Conservation (phyloP, 1,140 invertebrate species). For the Anthonomus grandis region DNA sequence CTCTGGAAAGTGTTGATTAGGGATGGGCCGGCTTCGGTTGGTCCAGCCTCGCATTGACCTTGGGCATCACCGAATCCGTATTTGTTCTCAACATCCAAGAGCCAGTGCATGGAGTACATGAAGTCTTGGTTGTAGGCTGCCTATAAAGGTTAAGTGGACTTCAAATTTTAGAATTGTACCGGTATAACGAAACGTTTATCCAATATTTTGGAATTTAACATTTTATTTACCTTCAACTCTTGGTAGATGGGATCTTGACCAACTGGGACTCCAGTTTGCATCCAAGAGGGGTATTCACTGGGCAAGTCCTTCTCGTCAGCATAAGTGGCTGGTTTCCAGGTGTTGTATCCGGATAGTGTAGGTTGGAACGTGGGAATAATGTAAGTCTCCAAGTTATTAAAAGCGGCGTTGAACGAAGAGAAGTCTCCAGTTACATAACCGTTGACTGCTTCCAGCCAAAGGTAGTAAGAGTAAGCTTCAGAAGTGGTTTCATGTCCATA, state of each 20-base stretch:
- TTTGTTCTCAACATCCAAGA: conserved; percentile 27
- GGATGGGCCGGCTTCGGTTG: conserved; percentile 16
- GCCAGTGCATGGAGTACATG: conserved; percentile 30
- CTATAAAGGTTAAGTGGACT: too few species aligned
- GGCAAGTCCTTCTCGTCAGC: conserved; percentile 18
- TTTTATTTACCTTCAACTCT: conserved; percentile 16
- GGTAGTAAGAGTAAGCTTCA: conserved; percentile 26
- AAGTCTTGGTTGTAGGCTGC: conserved; percentile 12
- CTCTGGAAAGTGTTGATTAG: conserved; percentile 28
- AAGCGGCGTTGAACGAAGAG: conserved; percentile 20
- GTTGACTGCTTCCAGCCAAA: conserved; percentile 26
- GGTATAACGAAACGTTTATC: too few species aligned
- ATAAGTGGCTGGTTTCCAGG: conserved; percentile 21
- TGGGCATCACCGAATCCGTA: conserved; percentile 24
- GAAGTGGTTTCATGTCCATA: conserved; percentile 32
- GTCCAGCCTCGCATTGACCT: conserved; percentile 24
- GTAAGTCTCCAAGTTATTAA: conserved; percentile 17
- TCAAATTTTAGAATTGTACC: too few species aligned
- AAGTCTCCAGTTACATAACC: conserved; percentile 26
- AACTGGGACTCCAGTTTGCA: conserved; percentile 20
- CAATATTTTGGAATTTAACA: too few species aligned
- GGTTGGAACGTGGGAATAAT: conserved; percentile 23
- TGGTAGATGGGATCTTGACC: conserved; percentile 24
- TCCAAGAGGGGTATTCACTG: conserved; percentile 21
- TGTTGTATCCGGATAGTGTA: conserved; percentile 17